phyloP scores from a whole-genome alignment of 2,888 invertebrate genomes.

The Ormia ochracea region DNA sequence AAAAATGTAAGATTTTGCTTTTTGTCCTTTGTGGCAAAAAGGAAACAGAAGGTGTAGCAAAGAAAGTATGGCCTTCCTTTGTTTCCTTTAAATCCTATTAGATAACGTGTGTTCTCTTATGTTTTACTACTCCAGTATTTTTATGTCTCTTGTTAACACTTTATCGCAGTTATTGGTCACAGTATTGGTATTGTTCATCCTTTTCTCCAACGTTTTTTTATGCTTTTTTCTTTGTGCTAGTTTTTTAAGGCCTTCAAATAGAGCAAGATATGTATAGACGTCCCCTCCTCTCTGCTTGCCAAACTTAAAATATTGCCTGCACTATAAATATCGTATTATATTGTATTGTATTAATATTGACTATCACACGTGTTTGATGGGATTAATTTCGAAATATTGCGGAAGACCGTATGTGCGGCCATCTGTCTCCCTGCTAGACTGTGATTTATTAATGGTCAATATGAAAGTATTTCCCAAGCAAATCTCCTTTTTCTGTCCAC shows the following conservation, averaged over 20 bases:
- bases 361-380: constrained; percentile 60
- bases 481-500: not conserved
- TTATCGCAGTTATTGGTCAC: constrained; percentile 58
- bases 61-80: constrained; percentile 9
- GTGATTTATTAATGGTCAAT: constrained; percentile 53
- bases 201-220: too few species aligned
- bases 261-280: constrained; percentile 46
- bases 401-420: not conserved
- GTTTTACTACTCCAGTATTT: constrained; percentile 41
- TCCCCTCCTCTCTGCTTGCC: not conserved
- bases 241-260: constrained; percentile 9
- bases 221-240: not conserved
- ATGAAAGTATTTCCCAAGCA: not conserved
- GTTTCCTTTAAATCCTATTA: constrained; percentile 65
- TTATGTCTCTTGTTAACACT: constrained; percentile 56
- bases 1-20: constrained; percentile 53
- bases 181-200: constrained; percentile 32
- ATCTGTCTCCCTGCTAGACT: constrained; percentile 55
- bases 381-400: constrained; percentile 37
- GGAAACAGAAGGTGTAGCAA: constrained; percentile 4
- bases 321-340: constrained; percentile 41
- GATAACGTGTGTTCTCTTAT: constrained; percentile 64
- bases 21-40: too few species aligned
- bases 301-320: not conserved
- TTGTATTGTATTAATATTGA: constrained; percentile 43